phyloP scores from a whole-genome alignment of 2,888 invertebrate species.

The Melanargia galathea region DNA sequence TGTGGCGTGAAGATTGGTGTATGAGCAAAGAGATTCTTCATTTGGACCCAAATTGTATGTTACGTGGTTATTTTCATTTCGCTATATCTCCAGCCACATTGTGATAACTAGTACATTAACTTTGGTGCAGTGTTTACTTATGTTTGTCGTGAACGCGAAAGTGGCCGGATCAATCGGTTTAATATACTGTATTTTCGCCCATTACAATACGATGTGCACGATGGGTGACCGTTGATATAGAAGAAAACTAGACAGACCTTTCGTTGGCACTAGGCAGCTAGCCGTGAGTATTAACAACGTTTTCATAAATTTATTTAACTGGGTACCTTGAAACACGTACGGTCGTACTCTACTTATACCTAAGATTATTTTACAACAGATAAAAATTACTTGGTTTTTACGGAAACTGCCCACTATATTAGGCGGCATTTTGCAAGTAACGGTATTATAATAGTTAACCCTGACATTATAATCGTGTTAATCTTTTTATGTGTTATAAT shows the following conservation, averaged over 20 bases:
- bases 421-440: not conserved
- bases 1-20: constrained; percentile 45
- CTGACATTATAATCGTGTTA: constrained; percentile 4
- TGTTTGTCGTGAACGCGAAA: constrained; percentile 43
- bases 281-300: constrained; percentile 42
- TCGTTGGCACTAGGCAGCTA: constrained; percentile 29
- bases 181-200: constrained; percentile 53
- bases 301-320: constrained; percentile 18
- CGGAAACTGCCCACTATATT: constrained; percentile 2
- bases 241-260: constrained; percentile 45
- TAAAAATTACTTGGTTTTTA: not conserved
- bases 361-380: constrained; percentile 2
- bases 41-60: constrained; percentile 42
- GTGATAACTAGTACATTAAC: constrained; percentile 46
- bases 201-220: constrained; percentile 58
- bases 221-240: constrained; percentile 58
- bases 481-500: not conserved
- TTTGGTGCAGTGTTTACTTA: constrained; percentile 40
- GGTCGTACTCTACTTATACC: not conserved
- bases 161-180: constrained; percentile 53
- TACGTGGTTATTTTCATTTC: constrained; percentile 41
- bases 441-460: constrained; percentile 1
- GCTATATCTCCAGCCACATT: constrained; percentile 44
- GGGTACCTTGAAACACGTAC: constrained; percentile 14
- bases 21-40: constrained; percentile 44